Evolutionary conservation across 2,888 invertebrate genomes (phyloP), one percentile per base, ranked within the genome.

Genomic region (Deilephila elpenor): DNA sequence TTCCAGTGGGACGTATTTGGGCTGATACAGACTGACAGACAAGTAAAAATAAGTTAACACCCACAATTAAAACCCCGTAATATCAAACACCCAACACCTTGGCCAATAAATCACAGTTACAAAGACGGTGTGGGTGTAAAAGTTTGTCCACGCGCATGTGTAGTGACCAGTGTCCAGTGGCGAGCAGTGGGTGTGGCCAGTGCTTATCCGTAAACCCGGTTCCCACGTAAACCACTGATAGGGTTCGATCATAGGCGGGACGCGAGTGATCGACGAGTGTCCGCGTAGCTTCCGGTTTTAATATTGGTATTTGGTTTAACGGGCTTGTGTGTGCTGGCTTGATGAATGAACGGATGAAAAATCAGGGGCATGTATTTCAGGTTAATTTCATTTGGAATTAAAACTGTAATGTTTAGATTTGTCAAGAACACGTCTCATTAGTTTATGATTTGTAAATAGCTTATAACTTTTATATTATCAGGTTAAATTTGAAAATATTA

Each of bases 141-240:
- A 75, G 79, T 85, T 84, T 85, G 85, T 87, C 78, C 78, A 89
- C 56, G 93, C 93, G 93, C 93, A 93, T 93, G 93, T 91, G 90
- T 89, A 78, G 80, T 94, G 93, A 94, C 94, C 93, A 93, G 79
- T 93, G 94, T 92, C 94, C 94, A 91, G 82, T 93, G 80, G 82
- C 87, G 84, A 80, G 77, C 83, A 78, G 92, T 90, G 93, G 92
- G 93, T 88, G 94, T 86, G 90, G 92, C 91, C 78, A 77, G 78
- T 73, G 77, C 78, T 81, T 78, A 84, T 83, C 44, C 44, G 80
- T 80, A 82, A 78, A 79, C 77, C 82, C 81, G 75, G 77, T 84
- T 89, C 88, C 81, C 83, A 86, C 84, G 86, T 88, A 83, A 86
- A 86, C 84, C 76, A 72, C 75, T 80, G 79, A 87, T 90, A 88